Evolutionary conservation across 2,888 invertebrate genomes (phyloP), one percentile per base, ranked within the genome.

Genomic region (Cantharis rufa): DNA sequence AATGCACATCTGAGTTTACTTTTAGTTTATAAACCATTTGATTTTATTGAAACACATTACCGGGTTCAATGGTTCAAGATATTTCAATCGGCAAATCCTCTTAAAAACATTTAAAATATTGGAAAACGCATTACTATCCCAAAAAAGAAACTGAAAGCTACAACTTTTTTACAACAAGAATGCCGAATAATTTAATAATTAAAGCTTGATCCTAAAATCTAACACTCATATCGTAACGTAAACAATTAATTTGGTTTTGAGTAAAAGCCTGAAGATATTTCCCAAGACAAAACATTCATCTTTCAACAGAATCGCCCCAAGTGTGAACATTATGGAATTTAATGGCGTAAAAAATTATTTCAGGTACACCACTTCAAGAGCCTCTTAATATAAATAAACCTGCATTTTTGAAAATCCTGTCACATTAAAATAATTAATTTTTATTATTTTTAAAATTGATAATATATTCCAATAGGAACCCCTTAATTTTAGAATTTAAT

Each of bases 251-350:
- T 24, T 15, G 9, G 27, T 18, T 32, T 70, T 70, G 18, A 24
- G 70, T 70, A 70, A 74, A n/a, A 64, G 70, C 74, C 70, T 75
- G 15, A 27, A 71, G 70, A 71, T 28, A 62, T 70, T 75, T 75
- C 74, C 74, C 74, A 75, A 32, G 74, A 70, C 18, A 70, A 73
- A 74, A 70, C 74, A 74, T 74, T 74, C 69, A 74, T 74, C 74
- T 74, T 74, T 70, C 32, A 62, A 32, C 32, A 3, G 5, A 48
- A 66, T 66, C 21, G 64, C 64, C 64, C 24, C 64, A n/a, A 66
- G 64, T 66, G 64, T 66, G 64, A 66, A 66, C 64, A 66, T 66
- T 66, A 66, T 66, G n/a, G n/a, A 21, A 66, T 21, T 10, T 18
- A 66, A 21, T 66, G 15, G 64, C n/a, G 48, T 48, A 48, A 48